A percentile compares a stretch with the other conserved stretches of the same genome.
Conservation (phyloP, 2,888 invertebrate species). For the Pseudeuparius sepicola region DNA sequence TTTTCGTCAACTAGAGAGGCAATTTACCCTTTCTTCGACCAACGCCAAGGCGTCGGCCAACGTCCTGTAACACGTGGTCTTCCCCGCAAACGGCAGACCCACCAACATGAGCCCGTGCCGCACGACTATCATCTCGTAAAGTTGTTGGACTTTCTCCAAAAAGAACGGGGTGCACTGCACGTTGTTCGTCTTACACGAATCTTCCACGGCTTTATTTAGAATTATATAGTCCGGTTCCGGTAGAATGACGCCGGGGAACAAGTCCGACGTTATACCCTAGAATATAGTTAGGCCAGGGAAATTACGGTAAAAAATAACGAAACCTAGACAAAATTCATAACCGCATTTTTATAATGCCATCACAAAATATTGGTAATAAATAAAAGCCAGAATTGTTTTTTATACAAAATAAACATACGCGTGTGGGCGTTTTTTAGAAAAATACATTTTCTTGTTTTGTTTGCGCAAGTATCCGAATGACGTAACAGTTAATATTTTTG, state of each 20-base stretch:
- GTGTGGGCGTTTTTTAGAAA: too few relatives aligned
- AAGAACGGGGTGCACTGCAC: slow-evolving; percentile 79
- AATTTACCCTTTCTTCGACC: slow-evolving; percentile 57
- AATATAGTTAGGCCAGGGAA: too few relatives aligned
- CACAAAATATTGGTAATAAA: too few relatives aligned
- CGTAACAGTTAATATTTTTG: too few relatives aligned
- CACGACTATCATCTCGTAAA: slow-evolving; percentile 93
- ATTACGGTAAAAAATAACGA: too few relatives aligned
- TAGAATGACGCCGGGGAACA: slow-evolving; percentile 79
- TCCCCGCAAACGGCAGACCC: slow-evolving; percentile 86
- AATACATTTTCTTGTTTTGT: too few relatives aligned
- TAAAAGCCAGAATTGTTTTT: too few relatives aligned
- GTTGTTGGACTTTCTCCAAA: slow-evolving; percentile 78
- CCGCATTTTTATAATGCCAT: too few relatives aligned
- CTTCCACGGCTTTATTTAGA: slow-evolving; percentile 52
- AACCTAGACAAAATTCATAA: too few relatives aligned
- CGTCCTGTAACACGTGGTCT: slow-evolving; percentile 75
- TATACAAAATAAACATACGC: too few relatives aligned
- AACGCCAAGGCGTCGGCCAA: slow-evolving; percentile 72
- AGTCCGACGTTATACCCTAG: slow-evolving; percentile 83
- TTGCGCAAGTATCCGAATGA: too few relatives aligned
- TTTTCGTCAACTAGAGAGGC: not conserved
- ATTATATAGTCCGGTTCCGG: slow-evolving; percentile 71
- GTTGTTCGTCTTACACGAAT: slow-evolving; percentile 61
- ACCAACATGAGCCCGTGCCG: slow-evolving; percentile 93